A percentile compares a stretch with the other conserved stretches of the same genome.
phyloP scores from a whole-genome alignment of 2,888 invertebrate species.

The Cerastoderma edule region DNA sequence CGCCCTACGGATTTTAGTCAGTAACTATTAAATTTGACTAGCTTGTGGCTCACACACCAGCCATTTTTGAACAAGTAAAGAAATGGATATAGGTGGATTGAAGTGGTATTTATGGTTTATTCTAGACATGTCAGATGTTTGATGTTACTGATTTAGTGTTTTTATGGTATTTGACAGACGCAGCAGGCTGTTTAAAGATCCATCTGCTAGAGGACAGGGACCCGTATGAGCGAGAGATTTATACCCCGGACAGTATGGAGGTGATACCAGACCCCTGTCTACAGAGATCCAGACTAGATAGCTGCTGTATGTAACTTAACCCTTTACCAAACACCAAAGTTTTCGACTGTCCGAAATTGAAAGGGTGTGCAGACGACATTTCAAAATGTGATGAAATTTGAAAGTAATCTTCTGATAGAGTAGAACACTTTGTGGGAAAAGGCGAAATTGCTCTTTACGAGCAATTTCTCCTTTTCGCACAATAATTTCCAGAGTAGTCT shows the following conservation, averaged over 20 bases:
- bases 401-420: neutral
- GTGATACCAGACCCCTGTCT: neutral
- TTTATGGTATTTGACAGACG: too few species aligned
- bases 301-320: neutral
- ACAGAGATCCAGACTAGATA: conserved; percentile 7
- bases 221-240: neutral
- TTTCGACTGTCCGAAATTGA: too few species aligned
- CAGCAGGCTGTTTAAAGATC: conserved; percentile 1
- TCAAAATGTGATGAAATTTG: neutral
- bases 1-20: too few species aligned
- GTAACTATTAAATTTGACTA: too few species aligned
- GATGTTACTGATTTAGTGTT: too few species aligned
- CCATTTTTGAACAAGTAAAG: too few species aligned
- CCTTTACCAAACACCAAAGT: neutral
- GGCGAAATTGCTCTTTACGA: neutral
- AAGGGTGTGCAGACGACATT: neutral
- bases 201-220: conserved; percentile 7
- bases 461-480: conserved; percentile 5
- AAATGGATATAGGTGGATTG: too few species aligned
- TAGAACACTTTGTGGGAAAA: conserved; percentile 9
- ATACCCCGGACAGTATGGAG: conserved; percentile 9
- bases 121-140: too few species aligned
- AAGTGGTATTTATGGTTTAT: too few species aligned
- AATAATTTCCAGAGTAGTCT: neutral
- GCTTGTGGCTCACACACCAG: too few species aligned